Conservation (phyloP, 2,113 vertebrate genomes). For the Aphyosemion australe region DNA sequence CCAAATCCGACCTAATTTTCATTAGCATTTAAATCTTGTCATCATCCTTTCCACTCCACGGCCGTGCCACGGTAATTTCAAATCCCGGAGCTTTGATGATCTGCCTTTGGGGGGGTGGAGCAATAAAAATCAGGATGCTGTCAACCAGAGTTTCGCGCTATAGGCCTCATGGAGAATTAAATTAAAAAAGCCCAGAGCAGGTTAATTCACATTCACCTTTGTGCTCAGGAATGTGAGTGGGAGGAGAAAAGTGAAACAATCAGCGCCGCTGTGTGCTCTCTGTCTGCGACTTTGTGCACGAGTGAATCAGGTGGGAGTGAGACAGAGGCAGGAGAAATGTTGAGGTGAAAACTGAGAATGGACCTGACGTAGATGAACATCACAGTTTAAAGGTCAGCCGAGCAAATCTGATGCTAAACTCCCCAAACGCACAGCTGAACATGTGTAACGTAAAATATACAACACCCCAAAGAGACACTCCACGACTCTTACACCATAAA, state of each 20-base stretch:
- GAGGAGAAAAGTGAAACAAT: conserved; percentile 15
- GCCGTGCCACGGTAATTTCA: conserved; percentile 25
- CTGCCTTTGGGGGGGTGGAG: conserved; percentile 19
- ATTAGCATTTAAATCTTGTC: conserved; percentile 66
- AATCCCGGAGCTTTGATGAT: conserved; percentile 33
- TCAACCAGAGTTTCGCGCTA: conserved; percentile 32
- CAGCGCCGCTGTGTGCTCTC: background rate
- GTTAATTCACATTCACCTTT: conserved; percentile 33
- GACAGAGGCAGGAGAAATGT: conserved; percentile 4
- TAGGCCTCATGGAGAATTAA: conserved; percentile 23
- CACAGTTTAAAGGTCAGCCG: conserved; percentile 31
- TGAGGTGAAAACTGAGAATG: conserved; percentile 6
- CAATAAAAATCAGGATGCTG: conserved; percentile 22
- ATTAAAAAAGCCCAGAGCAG: conserved; percentile 29
- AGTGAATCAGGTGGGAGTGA: background rate
- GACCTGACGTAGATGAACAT: conserved; percentile 10
- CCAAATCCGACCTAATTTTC: conserved; percentile 54
- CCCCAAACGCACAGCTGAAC: conserved; percentile 25
- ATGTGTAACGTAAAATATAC: conserved; percentile 10
- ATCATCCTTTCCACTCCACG: conserved; percentile 54
- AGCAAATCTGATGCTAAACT: conserved; percentile 4
- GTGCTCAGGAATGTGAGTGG: conserved; percentile 2
- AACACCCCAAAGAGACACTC: conserved; percentile 20
- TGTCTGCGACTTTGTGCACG: background rate
- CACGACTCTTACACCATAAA: conserved; percentile 23